phyloP scores from a whole-genome alignment of 2,113 vertebrate genomes.

The Zapornia atra region DNA sequence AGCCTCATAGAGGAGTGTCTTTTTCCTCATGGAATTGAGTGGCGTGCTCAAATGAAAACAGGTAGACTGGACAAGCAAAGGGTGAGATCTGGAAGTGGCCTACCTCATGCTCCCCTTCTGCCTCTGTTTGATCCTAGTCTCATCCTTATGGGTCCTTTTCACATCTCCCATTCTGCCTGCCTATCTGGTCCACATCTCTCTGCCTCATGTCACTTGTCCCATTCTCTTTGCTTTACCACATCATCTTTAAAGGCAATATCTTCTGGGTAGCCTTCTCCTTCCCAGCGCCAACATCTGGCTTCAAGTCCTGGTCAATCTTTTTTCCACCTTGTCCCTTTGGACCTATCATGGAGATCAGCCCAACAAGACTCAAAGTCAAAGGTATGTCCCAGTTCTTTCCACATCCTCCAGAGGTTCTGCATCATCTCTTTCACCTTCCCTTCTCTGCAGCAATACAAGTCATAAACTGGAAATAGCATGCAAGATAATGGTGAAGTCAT shows the following conservation, averaged over 20 bases:
- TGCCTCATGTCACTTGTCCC: background rate
- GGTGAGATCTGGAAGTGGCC: background rate
- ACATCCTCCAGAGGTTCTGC: background rate
- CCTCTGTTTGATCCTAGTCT: background rate
- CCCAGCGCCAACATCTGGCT: background rate
- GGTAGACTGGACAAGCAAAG: background rate
- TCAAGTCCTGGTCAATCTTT: background rate
- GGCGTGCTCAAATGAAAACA: background rate
- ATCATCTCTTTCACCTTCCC: background rate
- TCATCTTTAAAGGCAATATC: background rate
- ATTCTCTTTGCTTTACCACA: background rate
- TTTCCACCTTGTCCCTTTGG: background rate
- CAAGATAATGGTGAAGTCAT: background rate
- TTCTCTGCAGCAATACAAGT: fast-evolving
- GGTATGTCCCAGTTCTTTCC: background rate
- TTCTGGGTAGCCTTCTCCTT: background rate
- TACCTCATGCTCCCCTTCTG: background rate
- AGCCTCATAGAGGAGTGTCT: background rate
- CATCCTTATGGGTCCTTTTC: background rate
- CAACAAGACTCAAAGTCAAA: background rate
- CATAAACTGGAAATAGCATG: background rate
- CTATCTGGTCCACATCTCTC: background rate
- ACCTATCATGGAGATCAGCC: background rate
- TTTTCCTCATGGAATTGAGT: background rate
- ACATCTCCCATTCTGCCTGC: fast-evolving